These are phyloP conservation scores for Nothoprocta pentlandii DNA, from an alignment of 2,113 vertebrate genomes.

Conservation along the genomic window DNA sequence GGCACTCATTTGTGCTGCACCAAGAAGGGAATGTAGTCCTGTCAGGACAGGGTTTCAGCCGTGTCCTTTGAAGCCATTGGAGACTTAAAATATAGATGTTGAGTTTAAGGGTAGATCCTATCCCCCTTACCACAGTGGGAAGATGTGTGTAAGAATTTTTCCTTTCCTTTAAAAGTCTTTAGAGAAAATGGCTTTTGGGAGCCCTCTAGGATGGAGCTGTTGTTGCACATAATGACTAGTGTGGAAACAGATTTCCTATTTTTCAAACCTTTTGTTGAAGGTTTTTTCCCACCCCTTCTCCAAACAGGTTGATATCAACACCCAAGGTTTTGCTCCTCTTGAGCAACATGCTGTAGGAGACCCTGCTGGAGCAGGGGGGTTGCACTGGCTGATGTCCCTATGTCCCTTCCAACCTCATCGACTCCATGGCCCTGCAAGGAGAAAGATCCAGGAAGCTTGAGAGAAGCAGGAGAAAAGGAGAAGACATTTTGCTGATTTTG, in stretches of 20 bases:
- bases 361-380: too few species aligned
- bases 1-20: neutral
- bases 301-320: neutral
- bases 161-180: neutral
- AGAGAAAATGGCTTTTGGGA: neutral
- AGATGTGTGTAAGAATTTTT: neutral
- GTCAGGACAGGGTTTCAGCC: neutral
- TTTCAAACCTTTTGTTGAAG: neutral
- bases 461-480: neutral
- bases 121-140: neutral
- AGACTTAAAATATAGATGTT: neutral
- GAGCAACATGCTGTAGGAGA: too few species aligned
- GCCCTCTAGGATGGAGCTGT: neutral
- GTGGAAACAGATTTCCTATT: neutral
- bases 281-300: neutral
- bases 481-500: neutral
- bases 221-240: neutral
- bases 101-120: neutral
- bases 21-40: neutral
- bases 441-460: neutral
- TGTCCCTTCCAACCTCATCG: neutral
- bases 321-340: neutral
- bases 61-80: fast-evolving
- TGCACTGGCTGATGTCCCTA: neutral
- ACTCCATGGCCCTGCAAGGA: neutral